A percentile compares a stretch with the other conserved stretches of the same genome.
Evolutionary conservation across 2,113 vertebrate genomes (phyloP).

Genomic region (Progne subis): DNA sequence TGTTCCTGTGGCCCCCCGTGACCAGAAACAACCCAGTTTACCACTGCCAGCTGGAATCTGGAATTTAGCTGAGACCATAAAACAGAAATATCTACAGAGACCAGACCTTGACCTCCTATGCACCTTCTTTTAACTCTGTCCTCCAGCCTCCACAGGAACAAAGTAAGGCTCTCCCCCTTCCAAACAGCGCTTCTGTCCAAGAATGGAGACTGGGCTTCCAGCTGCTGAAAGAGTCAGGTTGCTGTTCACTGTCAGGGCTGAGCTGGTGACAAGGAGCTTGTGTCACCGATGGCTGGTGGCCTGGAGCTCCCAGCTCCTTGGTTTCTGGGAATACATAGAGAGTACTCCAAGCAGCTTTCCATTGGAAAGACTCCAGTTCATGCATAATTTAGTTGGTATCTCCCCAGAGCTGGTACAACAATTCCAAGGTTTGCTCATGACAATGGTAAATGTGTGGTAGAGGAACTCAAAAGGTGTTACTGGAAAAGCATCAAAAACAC

Average conservation of each 20-base stretch:
- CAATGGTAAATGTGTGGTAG: neutral
- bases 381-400: neutral
- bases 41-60: neutral
- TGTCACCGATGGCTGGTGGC: neutral
- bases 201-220: neutral
- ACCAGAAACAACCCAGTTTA: neutral
- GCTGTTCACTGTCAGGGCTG: neutral
- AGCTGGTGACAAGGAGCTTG: rapidly evolving
- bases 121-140: neutral
- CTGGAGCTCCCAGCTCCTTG: neutral
- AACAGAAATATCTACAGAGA: neutral
- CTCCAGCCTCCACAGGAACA: neutral
- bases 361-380: neutral
- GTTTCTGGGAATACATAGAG: neutral
- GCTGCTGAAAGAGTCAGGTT: neutral
- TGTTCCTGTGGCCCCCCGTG: neutral
- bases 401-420: neutral
- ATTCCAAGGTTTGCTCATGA: neutral
- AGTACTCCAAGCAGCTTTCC: neutral
- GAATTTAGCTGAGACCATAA: neutral
- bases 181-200: neutral
- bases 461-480: neutral
- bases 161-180: neutral
- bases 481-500: neutral
- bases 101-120: neutral